Base-by-base conservation (phyloP, 2,888 invertebrate genomes). In the Anticlea derivata region DNA sequence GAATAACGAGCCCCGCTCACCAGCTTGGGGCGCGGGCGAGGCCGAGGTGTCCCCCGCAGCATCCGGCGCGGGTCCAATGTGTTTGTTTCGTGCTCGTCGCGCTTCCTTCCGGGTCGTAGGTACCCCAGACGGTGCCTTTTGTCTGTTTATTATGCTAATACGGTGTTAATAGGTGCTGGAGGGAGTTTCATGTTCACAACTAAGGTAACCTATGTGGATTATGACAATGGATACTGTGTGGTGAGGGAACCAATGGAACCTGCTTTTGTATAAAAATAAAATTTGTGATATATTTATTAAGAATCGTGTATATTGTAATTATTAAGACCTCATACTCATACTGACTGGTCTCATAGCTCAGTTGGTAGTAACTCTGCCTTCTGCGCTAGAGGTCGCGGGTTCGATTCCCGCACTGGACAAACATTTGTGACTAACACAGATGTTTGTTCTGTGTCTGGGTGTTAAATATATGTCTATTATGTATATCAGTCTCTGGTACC, bases 91-190 rank as follows among this genome's bases (percentile, higher is more conserved):
- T 7, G 39, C 34, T 33, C 22, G 12, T 5, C 20, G 5, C 26
- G 37, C 22, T 37, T 27, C 46, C 37, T 46, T 41, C 50, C 46
- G 22, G 41, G 49, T 22, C 3, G 17, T n/a, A n/a, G n/a, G n/a
- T 17, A 17, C n/a, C 12, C 7, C 34, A 34, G 35, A 41, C 13
- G 40, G 23, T 13, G 35, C n/a, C 35, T 34, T n/a, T 41, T 48
- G 45, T 45, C 29, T 49, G n/a, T 41, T 27, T 35, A 20, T 33
- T 33, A 37, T 48, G 48, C 1, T 35, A 48, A 48, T 41, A 8
- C 23, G 10, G 34, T 37, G 35, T 24, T 39, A 35, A 41, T 29
- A 8, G 22, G 11, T 17, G 7, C 31, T 5, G 10, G 10, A 7
- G 22, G 7, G 10, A 23, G 12, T 23, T 30, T 24, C 5, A 13